phyloP scores from a whole-genome alignment of 2,797 vertebrate genomes.

The Decapterus maruadsi region DNA sequence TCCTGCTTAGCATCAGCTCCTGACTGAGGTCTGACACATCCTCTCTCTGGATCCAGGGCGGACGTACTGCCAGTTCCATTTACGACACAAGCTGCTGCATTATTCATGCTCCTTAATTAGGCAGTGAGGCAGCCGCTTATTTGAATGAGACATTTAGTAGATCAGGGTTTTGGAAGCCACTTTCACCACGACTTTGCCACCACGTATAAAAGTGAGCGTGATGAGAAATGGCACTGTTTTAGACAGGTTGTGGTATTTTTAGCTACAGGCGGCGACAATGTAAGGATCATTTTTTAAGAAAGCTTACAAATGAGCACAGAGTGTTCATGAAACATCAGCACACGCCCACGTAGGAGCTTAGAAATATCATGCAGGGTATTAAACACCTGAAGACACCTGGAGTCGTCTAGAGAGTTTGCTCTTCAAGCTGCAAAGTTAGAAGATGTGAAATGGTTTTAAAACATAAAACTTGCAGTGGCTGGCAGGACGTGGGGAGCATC shows the following conservation, averaged over 20 bases:
- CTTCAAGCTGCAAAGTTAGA: not conserved
- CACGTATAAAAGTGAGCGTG: slow-evolving; percentile 32
- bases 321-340: slow-evolving; percentile 7
- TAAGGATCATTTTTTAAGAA: slow-evolving; percentile 32
- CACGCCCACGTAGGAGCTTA: slow-evolving; percentile 3
- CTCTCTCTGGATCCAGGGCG: slow-evolving; percentile 41
- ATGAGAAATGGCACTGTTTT: slow-evolving; percentile 39
- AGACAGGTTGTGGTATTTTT: slow-evolving; percentile 50
- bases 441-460: not conserved
- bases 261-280: slow-evolving; percentile 19
- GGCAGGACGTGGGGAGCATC: no score
- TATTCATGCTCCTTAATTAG: slow-evolving; percentile 72
- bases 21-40: slow-evolving; percentile 64
- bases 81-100: slow-evolving; percentile 51
- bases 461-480: no score
- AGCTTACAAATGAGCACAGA: slow-evolving; percentile 24
- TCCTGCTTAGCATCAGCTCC: slow-evolving; percentile 37
- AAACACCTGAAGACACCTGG: not conserved
- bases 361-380: slow-evolving; percentile 6
- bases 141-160: slow-evolving; percentile 42
- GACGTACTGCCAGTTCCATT: slow-evolving; percentile 58
- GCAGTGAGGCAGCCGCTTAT: slow-evolving; percentile 56
- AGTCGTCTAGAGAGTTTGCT: not conserved
- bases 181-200: slow-evolving; percentile 36
- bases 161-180: slow-evolving; percentile 47